phyloP scores from a whole-genome alignment of 2,113 vertebrate genomes.

The Procapra przewalskii region DNA sequence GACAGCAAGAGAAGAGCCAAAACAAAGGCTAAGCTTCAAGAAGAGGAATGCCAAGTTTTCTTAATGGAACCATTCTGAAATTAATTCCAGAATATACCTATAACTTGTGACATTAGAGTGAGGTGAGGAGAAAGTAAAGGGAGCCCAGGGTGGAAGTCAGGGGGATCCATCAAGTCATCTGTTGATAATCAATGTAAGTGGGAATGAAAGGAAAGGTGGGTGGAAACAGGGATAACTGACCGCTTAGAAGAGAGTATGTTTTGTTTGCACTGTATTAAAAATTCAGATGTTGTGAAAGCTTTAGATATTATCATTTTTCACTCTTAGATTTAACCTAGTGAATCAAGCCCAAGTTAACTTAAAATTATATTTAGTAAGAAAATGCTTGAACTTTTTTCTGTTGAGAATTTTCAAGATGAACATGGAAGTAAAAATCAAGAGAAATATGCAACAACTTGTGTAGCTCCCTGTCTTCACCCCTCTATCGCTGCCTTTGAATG shows the following conservation, averaged over 20 bases:
- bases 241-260: neutral
- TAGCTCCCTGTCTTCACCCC: neutral
- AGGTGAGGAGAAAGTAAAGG: neutral
- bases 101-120: neutral
- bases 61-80: neutral
- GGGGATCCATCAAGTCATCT: neutral
- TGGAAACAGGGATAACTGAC: neutral
- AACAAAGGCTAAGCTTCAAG: neutral
- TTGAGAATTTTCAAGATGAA: conserved; percentile 33
- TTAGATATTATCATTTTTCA: conserved; percentile 80
- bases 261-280: conserved; percentile 13
- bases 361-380: conserved; percentile 18
- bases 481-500: neutral
- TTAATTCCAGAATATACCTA: neutral
- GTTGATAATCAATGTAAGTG: neutral
- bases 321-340: conserved; percentile 80
- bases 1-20: neutral
- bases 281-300: conserved; percentile 59
- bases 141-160: neutral
- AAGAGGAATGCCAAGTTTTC: neutral
- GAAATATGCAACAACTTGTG: neutral
- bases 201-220: neutral
- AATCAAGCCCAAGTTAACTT: conserved; percentile 78
- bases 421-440: neutral
- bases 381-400: neutral